A percentile compares a stretch with the other conserved stretches of the same genome.
Conservation (phyloP, 2,888 invertebrate genomes). For the Harpalus rufipes region DNA sequence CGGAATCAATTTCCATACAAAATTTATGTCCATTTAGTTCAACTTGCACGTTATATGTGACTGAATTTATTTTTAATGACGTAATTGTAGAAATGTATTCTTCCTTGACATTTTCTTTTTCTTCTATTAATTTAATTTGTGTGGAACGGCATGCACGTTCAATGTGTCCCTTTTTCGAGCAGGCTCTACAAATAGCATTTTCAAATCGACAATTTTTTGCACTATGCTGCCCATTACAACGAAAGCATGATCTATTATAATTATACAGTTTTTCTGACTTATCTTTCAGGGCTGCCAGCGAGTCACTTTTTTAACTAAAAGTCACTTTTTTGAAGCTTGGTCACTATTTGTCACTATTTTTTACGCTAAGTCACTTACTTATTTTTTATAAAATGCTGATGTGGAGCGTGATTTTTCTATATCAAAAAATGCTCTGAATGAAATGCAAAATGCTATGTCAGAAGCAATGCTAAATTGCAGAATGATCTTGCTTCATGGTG, state of each 20-base stretch:
- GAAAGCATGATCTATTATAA: not conserved
- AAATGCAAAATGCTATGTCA: too few relatives aligned
- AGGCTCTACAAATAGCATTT: slow-evolving; percentile 32
- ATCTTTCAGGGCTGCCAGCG: too few relatives aligned
- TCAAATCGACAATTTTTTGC: slow-evolving; percentile 39
- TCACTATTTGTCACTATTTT: too few relatives aligned
- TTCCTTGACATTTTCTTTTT: not conserved
- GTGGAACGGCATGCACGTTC: slow-evolving; percentile 25
- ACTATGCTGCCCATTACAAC: slow-evolving; percentile 23
- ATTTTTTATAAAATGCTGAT: too few relatives aligned
- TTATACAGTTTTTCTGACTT: not conserved
- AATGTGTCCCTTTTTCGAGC: slow-evolving; percentile 49
- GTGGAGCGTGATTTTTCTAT: too few relatives aligned
- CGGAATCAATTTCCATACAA: slow-evolving; percentile 55
- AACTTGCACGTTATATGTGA: not conserved
- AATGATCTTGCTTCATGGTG: too few relatives aligned
- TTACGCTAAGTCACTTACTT: too few relatives aligned
- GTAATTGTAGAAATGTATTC: slow-evolving; percentile 16
- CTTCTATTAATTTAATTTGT: not conserved
- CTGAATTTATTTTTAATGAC: slow-evolving; percentile 12
- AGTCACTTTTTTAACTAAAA: too few relatives aligned
- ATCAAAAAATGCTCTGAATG: too few relatives aligned
- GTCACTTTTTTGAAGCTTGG: too few relatives aligned
- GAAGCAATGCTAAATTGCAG: too few relatives aligned
- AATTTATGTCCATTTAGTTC: slow-evolving; percentile 36